phyloP scores from a whole-genome alignment of 2,888 invertebrate genomes.

The Abrostola tripartita region DNA sequence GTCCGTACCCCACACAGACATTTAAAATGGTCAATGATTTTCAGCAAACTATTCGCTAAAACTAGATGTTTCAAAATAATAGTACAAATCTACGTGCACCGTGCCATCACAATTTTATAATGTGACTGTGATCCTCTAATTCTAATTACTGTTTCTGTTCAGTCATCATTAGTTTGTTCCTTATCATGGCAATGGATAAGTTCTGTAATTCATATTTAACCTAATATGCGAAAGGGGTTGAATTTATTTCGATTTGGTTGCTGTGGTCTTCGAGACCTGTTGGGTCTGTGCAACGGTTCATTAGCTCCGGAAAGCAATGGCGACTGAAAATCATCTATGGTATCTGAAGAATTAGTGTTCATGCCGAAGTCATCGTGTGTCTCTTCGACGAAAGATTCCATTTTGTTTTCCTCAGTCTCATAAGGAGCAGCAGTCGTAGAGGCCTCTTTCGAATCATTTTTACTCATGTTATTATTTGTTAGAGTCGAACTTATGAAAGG shows the following conservation, averaged over 20 bases:
- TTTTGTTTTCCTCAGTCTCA: constrained; percentile 27
- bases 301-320: constrained; percentile 82
- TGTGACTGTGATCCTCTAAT: constrained; percentile 68
- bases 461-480: constrained; percentile 22
- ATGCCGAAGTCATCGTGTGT: constrained; percentile 54
- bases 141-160: constrained; percentile 65
- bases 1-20: constrained; percentile 24
- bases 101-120: constrained; percentile 76
- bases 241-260: constrained; percentile 80
- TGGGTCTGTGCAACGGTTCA: constrained; percentile 80
- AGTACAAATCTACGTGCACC: constrained; percentile 78
- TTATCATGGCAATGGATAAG: constrained; percentile 65
- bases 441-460: constrained; percentile 11
- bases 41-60: constrained; percentile 11
- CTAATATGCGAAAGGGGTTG: constrained; percentile 85
- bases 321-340: constrained; percentile 78
- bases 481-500: constrained; percentile 15
- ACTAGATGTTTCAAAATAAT: constrained; percentile 39
- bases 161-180: constrained; percentile 70
- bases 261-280: constrained; percentile 78
- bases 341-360: constrained; percentile 63
- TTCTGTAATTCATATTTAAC: constrained; percentile 64
- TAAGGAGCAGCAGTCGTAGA: constrained; percentile 18
- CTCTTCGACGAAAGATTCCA: constrained; percentile 32
- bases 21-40: constrained; percentile 32